Percentiles rank a stretch among this genome's conserved stretches.
Evolutionary conservation across 2,888 invertebrate genomes (phyloP).

Genomic region (Torymus texanus): DNA sequence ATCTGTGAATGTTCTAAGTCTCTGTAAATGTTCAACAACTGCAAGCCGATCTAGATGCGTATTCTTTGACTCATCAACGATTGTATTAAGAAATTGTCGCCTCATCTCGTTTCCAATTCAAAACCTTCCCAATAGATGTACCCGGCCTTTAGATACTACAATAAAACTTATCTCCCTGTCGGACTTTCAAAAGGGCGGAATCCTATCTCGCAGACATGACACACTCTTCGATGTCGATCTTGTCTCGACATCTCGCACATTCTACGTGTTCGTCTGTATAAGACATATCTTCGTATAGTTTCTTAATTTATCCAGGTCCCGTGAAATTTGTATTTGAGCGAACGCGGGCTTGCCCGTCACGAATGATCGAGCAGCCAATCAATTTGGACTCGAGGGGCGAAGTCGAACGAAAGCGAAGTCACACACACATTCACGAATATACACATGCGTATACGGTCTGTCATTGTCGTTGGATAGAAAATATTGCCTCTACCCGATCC

Average conservation of each 20-base stretch:
- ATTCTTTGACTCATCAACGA: too few relatives aligned
- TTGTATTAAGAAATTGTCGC: too few relatives aligned
- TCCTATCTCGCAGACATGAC: neutral
- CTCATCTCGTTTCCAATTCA: too few relatives aligned
- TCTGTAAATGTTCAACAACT: too few relatives aligned
- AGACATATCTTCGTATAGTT: neutral
- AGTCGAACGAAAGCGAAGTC: constrained; percentile 19
- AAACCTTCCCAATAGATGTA: too few relatives aligned
- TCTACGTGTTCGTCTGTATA: neutral
- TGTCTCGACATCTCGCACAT: neutral
- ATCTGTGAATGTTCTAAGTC: too few relatives aligned
- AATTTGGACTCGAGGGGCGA: constrained; percentile 52
- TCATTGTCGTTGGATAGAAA: constrained; percentile 26
- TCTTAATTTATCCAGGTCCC: constrained; percentile 46
- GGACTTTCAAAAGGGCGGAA: too few relatives aligned
- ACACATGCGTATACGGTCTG: neutral
- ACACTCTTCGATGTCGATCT: constrained; percentile 27
- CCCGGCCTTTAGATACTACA: too few relatives aligned
- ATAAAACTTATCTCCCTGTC: too few relatives aligned
- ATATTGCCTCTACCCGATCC: constrained; percentile 33
- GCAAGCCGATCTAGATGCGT: too few relatives aligned
- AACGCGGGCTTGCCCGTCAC: constrained; percentile 45
- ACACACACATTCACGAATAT: neutral
- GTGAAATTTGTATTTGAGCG: constrained; percentile 41
- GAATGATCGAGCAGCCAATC: constrained; percentile 60